Evolutionary conservation across 2,113 vertebrate species (phyloP).

Genomic region (Oreamnos americanus): DNA sequence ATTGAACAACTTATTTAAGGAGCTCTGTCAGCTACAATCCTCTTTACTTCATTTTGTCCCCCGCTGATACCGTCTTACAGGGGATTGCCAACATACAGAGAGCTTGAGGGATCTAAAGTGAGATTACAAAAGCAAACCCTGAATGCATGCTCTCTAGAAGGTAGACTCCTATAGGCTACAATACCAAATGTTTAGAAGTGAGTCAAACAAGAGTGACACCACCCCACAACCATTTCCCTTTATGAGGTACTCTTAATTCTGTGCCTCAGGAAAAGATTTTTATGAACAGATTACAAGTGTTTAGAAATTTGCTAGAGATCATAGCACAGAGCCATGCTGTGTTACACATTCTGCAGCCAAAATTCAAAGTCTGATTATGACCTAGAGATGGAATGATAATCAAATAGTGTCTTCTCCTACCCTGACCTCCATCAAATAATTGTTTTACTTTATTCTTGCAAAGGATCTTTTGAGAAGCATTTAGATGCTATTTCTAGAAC

Average conservation of each 20-base stretch:
- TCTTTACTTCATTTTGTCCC: slow-evolving; percentile 56
- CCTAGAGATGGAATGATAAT: slow-evolving; percentile 20
- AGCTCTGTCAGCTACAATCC: slow-evolving; percentile 63
- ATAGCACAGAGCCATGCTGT: slow-evolving; percentile 22
- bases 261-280: slow-evolving; percentile 55
- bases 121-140: slow-evolving; percentile 55
- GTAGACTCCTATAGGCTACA: slow-evolving; percentile 24
- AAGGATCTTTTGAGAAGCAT: slow-evolving; percentile 16
- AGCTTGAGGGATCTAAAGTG: slow-evolving; percentile 61
- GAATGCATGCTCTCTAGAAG: slow-evolving; percentile 14
- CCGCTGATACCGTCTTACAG: slow-evolving; percentile 61
- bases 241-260: slow-evolving; percentile 57
- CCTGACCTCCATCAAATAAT: background rate
- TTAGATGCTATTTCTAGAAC: slow-evolving; percentile 42
- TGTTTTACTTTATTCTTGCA: slow-evolving; percentile 41
- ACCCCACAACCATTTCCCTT: slow-evolving; percentile 40
- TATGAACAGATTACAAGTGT: slow-evolving; percentile 55
- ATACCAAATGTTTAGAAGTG: slow-evolving; percentile 19
- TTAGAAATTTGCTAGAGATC: slow-evolving; percentile 57
- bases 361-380: slow-evolving; percentile 40
- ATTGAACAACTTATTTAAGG: slow-evolving; percentile 69
- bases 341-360: background rate
- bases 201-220: slow-evolving; percentile 46
- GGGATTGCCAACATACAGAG: slow-evolving; percentile 62
- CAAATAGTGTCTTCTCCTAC: slow-evolving; percentile 6